These are phyloP conservation scores for Poicephalus gulielmi DNA, from an alignment of 2,113 vertebrate genomes.

Conservation along the genomic window DNA sequence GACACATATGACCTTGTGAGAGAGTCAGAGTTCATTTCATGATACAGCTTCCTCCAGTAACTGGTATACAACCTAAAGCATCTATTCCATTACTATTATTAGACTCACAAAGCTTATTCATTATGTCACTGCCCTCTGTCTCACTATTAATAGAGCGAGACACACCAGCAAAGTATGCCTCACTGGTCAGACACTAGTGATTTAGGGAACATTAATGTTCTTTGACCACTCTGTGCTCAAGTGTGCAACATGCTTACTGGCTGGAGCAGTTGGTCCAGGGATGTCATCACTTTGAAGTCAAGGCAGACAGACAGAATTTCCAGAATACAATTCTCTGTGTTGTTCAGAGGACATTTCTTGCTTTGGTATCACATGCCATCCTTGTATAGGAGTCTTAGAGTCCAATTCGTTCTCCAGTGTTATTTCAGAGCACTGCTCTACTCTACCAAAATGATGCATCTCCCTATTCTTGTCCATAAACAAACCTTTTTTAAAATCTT, in stretches of 20 bases:
- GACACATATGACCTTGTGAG: background rate
- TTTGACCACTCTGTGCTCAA: background rate
- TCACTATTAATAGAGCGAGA: background rate
- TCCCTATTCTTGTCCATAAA: background rate
- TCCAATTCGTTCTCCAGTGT: background rate
- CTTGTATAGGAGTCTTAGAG: background rate
- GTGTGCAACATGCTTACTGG: fast-evolving
- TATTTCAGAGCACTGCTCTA: background rate
- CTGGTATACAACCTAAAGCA: background rate
- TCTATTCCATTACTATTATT: background rate
- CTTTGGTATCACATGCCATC: background rate
- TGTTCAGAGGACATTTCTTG: background rate
- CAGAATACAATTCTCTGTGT: background rate
- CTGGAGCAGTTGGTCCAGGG: background rate
- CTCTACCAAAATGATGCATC: background rate
- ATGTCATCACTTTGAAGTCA: background rate
- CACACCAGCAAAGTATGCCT: background rate
- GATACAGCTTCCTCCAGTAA: background rate
- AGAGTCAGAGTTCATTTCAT: background rate
- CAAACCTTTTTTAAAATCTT: background rate
- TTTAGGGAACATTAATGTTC: background rate
- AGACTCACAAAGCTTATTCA: background rate
- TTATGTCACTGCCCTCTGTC: background rate
- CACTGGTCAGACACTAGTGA: background rate
- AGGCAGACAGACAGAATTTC: background rate